Conservation (phyloP, 1,140 invertebrate species). For the Steinernema feltiae region DNA sequence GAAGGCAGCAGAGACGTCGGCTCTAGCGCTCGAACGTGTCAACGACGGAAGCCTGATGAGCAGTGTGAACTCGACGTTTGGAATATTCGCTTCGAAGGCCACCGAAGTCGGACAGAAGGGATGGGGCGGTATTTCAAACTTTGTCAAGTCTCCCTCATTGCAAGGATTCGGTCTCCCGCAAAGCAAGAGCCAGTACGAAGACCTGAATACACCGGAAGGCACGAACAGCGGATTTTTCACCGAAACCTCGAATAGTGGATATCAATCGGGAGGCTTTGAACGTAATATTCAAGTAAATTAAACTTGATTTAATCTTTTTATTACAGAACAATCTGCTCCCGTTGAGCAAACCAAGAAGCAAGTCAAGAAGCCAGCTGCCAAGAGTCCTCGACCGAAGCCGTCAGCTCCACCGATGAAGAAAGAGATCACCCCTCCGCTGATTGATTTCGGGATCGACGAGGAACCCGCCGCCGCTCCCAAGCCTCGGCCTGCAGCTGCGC, state of each 20-base stretch:
- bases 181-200: slow-evolving; percentile 45
- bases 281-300: not conserved
- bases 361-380: slow-evolving; percentile 15
- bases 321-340: too few relatives aligned
- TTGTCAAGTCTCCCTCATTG: slow-evolving; percentile 54
- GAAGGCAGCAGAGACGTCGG: slow-evolving; percentile 52
- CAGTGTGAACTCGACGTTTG: slow-evolving; percentile 30
- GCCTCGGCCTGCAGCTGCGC: not conserved
- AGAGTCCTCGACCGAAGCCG: slow-evolving; percentile 23
- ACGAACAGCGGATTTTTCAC: slow-evolving; percentile 8
- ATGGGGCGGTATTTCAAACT: slow-evolving; percentile 48
- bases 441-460: not conserved
- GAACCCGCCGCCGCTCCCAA: not conserved
- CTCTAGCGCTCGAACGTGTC: slow-evolving; percentile 24
- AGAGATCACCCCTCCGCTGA: slow-evolving; percentile 18
- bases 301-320: slow-evolving; percentile 21
- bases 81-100: slow-evolving; percentile 42
- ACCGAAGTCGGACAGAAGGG: slow-evolving; percentile 52
- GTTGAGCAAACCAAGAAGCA: slow-evolving; percentile 28
- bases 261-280: not conserved
- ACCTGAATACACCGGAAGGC: slow-evolving; percentile 34
- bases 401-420: slow-evolving; percentile 13
- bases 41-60: slow-evolving; percentile 46
- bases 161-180: slow-evolving; percentile 42
- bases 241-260: slow-evolving; percentile 2